Percentiles rank a stretch among this genome's conserved stretches.
Evolutionary conservation across 2,113 vertebrate genomes (phyloP).

Genomic region (Mobula birostris): DNA sequence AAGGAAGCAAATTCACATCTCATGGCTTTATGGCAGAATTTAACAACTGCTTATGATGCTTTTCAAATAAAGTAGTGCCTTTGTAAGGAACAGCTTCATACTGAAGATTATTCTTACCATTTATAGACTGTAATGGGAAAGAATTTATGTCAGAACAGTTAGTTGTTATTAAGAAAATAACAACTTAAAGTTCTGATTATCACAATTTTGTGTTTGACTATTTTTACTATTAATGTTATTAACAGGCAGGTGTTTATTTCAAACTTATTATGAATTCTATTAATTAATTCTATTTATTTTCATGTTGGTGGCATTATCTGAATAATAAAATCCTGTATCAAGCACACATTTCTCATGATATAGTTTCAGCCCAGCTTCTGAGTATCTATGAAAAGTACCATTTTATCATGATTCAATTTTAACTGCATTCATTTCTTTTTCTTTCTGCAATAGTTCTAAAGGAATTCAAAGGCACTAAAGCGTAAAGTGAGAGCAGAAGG

Average conservation of each 20-base stretch:
- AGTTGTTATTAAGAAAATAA: neutral
- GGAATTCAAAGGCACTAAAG: slow-evolving; percentile 22
- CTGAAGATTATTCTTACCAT: neutral
- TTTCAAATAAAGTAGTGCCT: neutral
- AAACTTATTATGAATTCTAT: neutral
- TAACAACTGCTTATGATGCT: neutral
- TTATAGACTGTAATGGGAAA: neutral
- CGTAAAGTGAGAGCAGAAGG: slow-evolving; percentile 29
- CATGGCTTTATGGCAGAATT: neutral
- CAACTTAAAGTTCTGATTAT: neutral
- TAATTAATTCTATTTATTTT: neutral
- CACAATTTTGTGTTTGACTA: neutral
- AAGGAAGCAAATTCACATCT: neutral
- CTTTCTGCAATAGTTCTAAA: neutral
- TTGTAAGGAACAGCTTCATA: neutral
- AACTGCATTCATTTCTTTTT: neutral
- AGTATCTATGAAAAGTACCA: neutral
- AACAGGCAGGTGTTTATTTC: no score
- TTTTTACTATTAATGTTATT: neutral
- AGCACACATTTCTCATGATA: neutral
- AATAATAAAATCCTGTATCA: neutral
- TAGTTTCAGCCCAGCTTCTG: neutral
- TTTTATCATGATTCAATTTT: neutral
- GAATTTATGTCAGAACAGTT: neutral
- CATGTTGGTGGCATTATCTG: neutral